Evolutionary conservation across 2,888 invertebrate species (phyloP).

Genomic region (Eupelmus urozonus): DNA sequence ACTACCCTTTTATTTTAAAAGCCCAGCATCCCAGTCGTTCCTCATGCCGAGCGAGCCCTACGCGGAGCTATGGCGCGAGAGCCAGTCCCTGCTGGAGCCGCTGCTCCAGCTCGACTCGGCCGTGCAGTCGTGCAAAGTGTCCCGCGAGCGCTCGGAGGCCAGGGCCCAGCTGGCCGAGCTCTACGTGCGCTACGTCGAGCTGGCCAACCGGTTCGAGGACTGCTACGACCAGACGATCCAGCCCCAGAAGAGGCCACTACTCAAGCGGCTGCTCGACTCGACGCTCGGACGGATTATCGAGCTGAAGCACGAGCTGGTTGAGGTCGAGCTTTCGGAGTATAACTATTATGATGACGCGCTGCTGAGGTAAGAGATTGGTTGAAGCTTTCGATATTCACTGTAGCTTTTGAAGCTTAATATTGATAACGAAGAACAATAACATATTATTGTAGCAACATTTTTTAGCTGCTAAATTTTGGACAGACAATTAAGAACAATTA

Average conservation of each 20-base stretch:
- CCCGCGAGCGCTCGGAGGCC: constrained; percentile 80
- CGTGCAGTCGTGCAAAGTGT: constrained; percentile 73
- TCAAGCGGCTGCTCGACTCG: constrained; percentile 86
- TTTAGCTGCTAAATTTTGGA: no score
- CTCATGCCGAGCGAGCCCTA: constrained; percentile 87
- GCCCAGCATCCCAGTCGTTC: no score
- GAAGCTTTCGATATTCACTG: neutral
- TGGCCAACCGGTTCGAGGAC: constrained; percentile 86
- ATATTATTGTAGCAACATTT: no score
- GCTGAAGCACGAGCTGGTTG: constrained; percentile 91
- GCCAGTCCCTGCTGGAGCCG: constrained; percentile 80
- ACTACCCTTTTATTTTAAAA: no score
- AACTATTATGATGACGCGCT: constrained; percentile 91
- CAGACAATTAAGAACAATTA: no score
- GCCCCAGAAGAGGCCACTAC: constrained; percentile 92
- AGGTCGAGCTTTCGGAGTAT: constrained; percentile 90
- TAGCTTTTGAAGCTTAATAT: no score
- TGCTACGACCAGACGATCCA: constrained; percentile 95
- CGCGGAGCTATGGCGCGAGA: constrained; percentile 83
- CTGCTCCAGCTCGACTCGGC: constrained; percentile 31
- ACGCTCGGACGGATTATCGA: constrained; percentile 91
- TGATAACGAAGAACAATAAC: no score
- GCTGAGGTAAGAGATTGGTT: constrained; percentile 10
- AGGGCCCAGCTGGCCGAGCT: constrained; percentile 84
- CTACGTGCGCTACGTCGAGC: constrained; percentile 89